A percentile compares a stretch with the other conserved stretches of the same genome.
phyloP scores from a whole-genome alignment of 2,888 invertebrate genomes.

The Trichacis sp. region DNA sequence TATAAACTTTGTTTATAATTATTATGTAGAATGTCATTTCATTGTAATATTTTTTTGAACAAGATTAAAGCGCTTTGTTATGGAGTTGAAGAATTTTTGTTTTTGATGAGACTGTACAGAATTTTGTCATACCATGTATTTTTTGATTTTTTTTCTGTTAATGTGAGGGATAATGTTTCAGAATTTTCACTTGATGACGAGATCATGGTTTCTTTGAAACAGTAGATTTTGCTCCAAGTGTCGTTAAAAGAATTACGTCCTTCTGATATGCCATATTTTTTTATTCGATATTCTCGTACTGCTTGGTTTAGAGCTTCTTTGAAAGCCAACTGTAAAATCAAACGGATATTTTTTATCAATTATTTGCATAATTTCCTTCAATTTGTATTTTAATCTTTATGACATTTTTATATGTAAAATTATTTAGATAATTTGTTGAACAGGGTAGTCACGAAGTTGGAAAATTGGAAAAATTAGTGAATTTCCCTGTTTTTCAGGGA shows the following conservation, averaged over 20 bases:
- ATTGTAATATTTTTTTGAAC: no score
- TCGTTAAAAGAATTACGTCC: not conserved
- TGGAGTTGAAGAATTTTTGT: constrained; percentile 10
- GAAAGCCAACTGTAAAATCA: constrained; percentile 66
- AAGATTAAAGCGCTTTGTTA: no score
- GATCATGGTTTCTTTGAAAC: not conserved
- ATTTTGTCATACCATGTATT: constrained; percentile 30
- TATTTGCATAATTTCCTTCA: no score
- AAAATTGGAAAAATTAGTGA: no score
- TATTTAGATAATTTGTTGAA: no score
- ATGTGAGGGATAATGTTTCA: not conserved
- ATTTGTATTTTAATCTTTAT: no score
- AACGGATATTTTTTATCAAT: no score
- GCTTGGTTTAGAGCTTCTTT: constrained; percentile 70
- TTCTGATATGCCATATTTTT: constrained; percentile 56
- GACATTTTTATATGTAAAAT: no score
- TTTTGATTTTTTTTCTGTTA: not conserved
- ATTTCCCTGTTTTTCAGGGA: no score
- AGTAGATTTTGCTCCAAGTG: not conserved
- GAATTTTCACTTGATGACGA: not conserved
- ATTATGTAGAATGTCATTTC: no score
- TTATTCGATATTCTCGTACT: constrained; percentile 68
- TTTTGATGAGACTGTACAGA: constrained; percentile 10
- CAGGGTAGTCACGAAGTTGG: no score
- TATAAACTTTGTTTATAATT: no score